Evolutionary conservation across 2,888 invertebrate genomes (phyloP), one percentile per base, ranked within the genome.

Genomic region (Sicus ferrugineus): DNA sequence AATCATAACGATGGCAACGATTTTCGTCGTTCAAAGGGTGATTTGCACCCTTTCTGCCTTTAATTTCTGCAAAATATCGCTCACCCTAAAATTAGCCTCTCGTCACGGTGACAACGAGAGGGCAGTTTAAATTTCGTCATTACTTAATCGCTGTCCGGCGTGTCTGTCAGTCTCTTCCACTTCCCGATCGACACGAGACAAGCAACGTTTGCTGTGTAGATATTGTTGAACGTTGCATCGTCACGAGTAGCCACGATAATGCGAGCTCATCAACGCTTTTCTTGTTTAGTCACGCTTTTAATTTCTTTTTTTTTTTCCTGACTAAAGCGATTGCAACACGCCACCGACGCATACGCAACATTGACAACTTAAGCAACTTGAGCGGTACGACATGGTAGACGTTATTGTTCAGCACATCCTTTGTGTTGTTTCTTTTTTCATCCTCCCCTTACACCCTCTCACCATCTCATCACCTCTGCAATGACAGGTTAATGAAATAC

Each of bases 221-320:
- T n/a, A n/a, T n/a, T n/a, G n/a, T n/a, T n/a, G n/a, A n/a, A n/a
- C n/a, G n/a, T n/a, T n/a, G n/a, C n/a, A n/a, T n/a, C n/a, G n/a
- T n/a, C n/a, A n/a, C n/a, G 11, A 9, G 5, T 11, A 34, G n/a
- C 46, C 9, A 19, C 19, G 9, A 46, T 19, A 46, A 46, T 46
- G 46, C 5, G 21, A 61, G 38, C 61, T 61, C 61, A 61, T 61
- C 61, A 61, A 34, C 61, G 61, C 23, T 7, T 38, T 23, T 42
- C n/a, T 61, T 61, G 61, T 61, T 56, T 30, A 56, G 56, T 46
- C 46, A 9, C 46, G 46, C n/a, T 46, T 9, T 14, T 46, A n/a
- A n/a, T n/a, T 19, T 46, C 6, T 19, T 46, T 14, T 16, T 46
- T 46, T 46, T 11, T 11, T n/a, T n/a, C n/a, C n/a, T 46, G 19